Base-by-base conservation (phyloP, 2,888 invertebrate species). In the Microplitis manilae region DNA sequence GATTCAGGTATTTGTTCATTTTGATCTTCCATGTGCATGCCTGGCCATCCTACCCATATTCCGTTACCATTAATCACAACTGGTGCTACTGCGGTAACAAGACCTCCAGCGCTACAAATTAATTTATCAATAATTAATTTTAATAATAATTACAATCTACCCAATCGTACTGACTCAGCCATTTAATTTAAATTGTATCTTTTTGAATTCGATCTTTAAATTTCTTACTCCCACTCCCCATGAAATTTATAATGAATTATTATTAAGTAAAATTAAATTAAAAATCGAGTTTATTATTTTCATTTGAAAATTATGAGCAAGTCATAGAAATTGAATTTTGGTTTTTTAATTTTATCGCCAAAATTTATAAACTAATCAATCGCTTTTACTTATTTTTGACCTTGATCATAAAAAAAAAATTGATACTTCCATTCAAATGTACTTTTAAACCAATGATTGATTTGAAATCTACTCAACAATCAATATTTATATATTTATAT, bases 1-100 rank as follows among this genome's bases (percentile, higher is more conserved):
- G 96, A 96, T 89, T 96, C 96, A 0, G 97, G 97, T 85, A 97
- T 96, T 73, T 93, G 92, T 87, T 96, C 95, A 80, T 94, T 92
- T 6, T 93, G 93, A 86, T 96, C 93, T 39, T 94, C 93, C 83
- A 96, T 91, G 88, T 96, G 96, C 81, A 96, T 93, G 9, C 97
- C 97, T 0, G 97, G 95, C 97, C 97, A 97, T 82, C 97, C 97
- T 61, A 97, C 96, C 97, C 97, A 97, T 76, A 96, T 92, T 65
- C 97, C 97, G 83, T 93, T 93, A 73, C 96, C 94, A 80, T 94
- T 94, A 81, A 96, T 95, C 6, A 97, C 96, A 8, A 97, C 96
- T 0, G 97, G 97, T 38, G 96, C 96, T 7, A 97, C 96, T 0
- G 97, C 97, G 6, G 96, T 97, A 20, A 97, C 97, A 83, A 97